Evolutionary conservation across 2,797 vertebrate species (phyloP).

Genomic region (Tragelaphus oryx): DNA sequence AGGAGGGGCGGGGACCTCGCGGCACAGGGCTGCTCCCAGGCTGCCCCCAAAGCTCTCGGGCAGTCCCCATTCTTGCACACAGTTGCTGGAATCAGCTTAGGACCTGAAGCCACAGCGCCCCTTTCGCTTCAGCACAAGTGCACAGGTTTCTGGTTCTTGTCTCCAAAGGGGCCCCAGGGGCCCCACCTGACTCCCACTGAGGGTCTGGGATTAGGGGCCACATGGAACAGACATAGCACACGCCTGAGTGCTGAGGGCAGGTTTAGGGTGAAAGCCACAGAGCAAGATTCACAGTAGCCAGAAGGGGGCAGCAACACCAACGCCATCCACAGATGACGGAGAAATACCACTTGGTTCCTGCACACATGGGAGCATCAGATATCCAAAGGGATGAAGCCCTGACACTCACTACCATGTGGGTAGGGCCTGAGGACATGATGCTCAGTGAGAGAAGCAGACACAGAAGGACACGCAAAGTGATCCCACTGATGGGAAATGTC

Average conservation of each 20-base stretch:
- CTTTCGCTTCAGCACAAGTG: too few species aligned
- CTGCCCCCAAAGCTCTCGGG: rapidly evolving
- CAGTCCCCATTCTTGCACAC: rapidly evolving
- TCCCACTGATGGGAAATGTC: rapidly evolving
- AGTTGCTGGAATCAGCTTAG: not conserved
- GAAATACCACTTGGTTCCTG: not conserved
- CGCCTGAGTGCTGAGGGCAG: rapidly evolving
- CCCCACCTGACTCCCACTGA: not conserved
- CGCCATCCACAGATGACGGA: not conserved
- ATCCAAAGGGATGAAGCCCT: rapidly evolving
- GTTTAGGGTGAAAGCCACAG: not conserved
- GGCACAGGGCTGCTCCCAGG: not conserved
- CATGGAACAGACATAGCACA: too few species aligned
- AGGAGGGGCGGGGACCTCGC: not conserved
- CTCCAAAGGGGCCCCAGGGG: not conserved
- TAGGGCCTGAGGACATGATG: not conserved
- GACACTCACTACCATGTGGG: rapidly evolving
- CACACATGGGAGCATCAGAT: rapidly evolving
- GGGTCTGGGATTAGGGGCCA: not conserved
- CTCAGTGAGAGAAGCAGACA: not conserved
- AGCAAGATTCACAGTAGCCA: not conserved
- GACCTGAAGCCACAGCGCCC: rapidly evolving
- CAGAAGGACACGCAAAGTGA: rapidly evolving
- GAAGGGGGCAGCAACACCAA: not conserved
- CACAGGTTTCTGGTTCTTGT: not conserved